These are phyloP conservation scores for Lasioglossum malachurum DNA, from an alignment of 2,888 invertebrate species.

Conservation along the genomic window DNA sequence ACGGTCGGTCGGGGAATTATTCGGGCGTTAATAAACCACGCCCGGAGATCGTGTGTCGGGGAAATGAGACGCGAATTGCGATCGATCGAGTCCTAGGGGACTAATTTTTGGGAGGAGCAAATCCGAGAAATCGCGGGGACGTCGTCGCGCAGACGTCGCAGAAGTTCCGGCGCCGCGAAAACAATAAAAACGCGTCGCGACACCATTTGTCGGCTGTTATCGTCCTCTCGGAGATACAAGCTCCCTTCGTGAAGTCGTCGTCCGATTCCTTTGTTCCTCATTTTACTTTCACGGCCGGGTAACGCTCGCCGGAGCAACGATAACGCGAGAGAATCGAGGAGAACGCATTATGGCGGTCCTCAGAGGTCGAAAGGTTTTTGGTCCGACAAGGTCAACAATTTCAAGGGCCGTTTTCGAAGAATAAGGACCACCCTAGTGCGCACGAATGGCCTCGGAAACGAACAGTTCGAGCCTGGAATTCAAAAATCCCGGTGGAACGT, in stretches of 20 bases:
- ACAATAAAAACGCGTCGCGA: neutral
- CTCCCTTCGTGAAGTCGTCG: too few species aligned
- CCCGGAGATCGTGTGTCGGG: conserved; percentile 44
- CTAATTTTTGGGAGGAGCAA: neutral
- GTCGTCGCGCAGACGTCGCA: neutral
- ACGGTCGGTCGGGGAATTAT: conserved; percentile 42
- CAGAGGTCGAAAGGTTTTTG: too few species aligned
- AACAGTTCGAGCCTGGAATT: conserved; percentile 54
- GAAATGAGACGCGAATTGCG: conserved; percentile 26
- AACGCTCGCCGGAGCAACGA: conserved; percentile 30
- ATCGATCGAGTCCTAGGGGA: neutral
- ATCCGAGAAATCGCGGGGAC: neutral
- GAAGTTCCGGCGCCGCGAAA: neutral
- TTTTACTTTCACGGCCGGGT: conserved; percentile 21
- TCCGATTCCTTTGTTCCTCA: neutral
- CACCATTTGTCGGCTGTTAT: neutral
- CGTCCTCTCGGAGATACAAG: too few species aligned
- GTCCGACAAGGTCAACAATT: too few species aligned
- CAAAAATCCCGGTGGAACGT: conserved; percentile 49
- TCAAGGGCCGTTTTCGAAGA: neutral
- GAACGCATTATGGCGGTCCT: neutral
- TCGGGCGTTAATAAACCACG: conserved; percentile 58
- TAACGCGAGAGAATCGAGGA: conserved; percentile 29
- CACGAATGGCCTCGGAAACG: conserved; percentile 47
- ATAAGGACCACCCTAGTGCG: neutral